phyloP scores from a whole-genome alignment of 1,140 invertebrate genomes.

The Drosophila navojoa region DNA sequence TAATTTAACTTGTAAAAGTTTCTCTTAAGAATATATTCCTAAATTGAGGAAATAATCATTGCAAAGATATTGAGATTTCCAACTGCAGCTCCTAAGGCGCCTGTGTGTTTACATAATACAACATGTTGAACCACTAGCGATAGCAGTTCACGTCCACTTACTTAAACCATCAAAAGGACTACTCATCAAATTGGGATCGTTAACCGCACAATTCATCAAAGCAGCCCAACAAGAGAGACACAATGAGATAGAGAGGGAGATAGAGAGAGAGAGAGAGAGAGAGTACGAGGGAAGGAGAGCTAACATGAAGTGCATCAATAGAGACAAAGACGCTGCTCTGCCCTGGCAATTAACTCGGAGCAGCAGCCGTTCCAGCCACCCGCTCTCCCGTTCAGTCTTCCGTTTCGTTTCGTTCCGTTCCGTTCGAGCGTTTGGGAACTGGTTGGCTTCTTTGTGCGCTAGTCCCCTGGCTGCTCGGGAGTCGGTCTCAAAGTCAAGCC shows the following conservation, averaged over 20 bases:
- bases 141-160: neutral
- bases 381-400: neutral
- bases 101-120: no score
- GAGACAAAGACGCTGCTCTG: conserved; percentile 58
- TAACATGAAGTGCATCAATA: neutral
- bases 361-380: conserved; percentile 20
- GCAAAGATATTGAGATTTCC: no score
- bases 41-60: no score
- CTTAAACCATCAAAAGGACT: neutral
- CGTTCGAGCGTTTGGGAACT: neutral
- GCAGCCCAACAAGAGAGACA: neutral
- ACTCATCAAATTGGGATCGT: conserved; percentile 4
- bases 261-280: neutral
- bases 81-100: no score
- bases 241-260: neutral
- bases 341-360: conserved; percentile 66
- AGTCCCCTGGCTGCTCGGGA: conserved; percentile 21
- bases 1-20: no score
- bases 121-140: neutral
- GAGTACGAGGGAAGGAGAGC: neutral
- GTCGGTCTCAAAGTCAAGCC: conserved; percentile 71
- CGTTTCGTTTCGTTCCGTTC: conserved; percentile 5
- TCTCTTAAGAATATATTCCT: no score
- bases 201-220: neutral
- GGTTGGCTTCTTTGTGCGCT: conserved; percentile 4